These are phyloP conservation scores for Bolinopsis microptera DNA, from an alignment of 37 sponge, comb jelly and placozoan species.

Conservation along the genomic window DNA sequence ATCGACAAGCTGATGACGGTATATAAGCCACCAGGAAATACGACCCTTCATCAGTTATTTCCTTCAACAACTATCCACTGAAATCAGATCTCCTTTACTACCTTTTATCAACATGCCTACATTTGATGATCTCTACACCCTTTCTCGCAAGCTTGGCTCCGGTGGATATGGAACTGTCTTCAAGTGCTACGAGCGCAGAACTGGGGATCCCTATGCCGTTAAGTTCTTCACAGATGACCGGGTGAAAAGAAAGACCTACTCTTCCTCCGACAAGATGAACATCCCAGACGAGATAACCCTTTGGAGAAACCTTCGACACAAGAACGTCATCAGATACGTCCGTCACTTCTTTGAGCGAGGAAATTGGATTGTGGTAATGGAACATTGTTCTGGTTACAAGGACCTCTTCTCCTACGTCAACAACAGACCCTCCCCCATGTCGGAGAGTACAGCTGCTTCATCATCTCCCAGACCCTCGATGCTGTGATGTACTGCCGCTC, in stretches of 20 bases:
- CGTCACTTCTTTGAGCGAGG: conserved; percentile 16
- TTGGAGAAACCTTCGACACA: conserved; percentile 39
- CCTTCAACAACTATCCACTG: not conserved
- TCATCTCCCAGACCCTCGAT: not conserved
- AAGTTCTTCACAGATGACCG: conserved; percentile 13
- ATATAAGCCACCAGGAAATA: not conserved
- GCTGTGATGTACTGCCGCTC: conserved; percentile 59
- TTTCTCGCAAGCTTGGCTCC: conserved; percentile 26
- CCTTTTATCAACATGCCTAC: conserved; percentile 39
- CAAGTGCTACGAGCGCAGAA: not conserved
- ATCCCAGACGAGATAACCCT: conserved; percentile 57
- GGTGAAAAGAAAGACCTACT: conserved; percentile 42
- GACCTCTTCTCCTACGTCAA: conserved; percentile 63
- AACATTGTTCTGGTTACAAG: conserved; percentile 52
- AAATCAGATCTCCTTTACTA: too few relatives aligned
- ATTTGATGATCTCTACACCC: not conserved
- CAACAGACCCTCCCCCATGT: not conserved
- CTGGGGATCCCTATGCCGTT: conserved; percentile 35
- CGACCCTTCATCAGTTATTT: not conserved
- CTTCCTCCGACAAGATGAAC: not conserved
- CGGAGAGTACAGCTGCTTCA: conserved; percentile 31
- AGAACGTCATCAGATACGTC: conserved; percentile 38
- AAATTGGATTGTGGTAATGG: conserved; percentile 52
- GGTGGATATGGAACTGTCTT: conserved; percentile 54
- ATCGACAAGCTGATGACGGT: not conserved